phyloP scores from a whole-genome alignment of 1,140 invertebrate genomes.

The Ganaspis sp. region DNA sequence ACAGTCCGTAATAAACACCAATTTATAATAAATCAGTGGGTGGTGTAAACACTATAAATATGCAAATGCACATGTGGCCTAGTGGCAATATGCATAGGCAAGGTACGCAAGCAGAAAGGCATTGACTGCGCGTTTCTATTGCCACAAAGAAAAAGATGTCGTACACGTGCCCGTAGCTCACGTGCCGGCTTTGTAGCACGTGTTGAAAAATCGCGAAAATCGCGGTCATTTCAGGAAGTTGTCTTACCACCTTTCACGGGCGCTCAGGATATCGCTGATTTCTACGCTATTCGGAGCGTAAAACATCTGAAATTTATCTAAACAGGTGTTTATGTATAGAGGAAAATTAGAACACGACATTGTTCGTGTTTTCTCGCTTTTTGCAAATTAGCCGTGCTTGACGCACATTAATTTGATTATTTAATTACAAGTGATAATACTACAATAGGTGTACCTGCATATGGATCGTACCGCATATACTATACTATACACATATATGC shows the following conservation, averaged over 20 bases:
- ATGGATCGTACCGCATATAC: too few relatives aligned
- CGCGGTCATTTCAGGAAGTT: constrained; percentile 26
- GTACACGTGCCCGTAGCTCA: constrained; percentile 16
- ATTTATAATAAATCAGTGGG: too few relatives aligned
- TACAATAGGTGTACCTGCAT: too few relatives aligned
- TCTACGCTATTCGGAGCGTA: background rate
- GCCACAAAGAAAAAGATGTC: background rate
- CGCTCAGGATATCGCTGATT: background rate
- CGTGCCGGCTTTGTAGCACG: background rate
- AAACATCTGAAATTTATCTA: background rate
- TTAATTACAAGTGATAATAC: too few relatives aligned
- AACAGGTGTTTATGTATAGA: background rate
- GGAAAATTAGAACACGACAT: background rate
- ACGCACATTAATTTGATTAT: background rate
- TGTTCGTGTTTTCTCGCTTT: background rate
- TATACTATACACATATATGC: too few relatives aligned
- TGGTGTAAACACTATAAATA: background rate
- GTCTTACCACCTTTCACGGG: constrained; percentile 8
- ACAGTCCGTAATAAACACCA: too few relatives aligned
- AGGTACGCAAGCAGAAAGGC: background rate
- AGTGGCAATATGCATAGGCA: background rate
- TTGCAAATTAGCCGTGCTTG: background rate
- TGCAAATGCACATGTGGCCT: background rate
- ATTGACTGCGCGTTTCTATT: background rate
- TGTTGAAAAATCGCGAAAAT: background rate